These are phyloP conservation scores for Drosophila prosaltans DNA, from an alignment of 1,140 invertebrate genomes.

Conservation along the genomic window DNA sequence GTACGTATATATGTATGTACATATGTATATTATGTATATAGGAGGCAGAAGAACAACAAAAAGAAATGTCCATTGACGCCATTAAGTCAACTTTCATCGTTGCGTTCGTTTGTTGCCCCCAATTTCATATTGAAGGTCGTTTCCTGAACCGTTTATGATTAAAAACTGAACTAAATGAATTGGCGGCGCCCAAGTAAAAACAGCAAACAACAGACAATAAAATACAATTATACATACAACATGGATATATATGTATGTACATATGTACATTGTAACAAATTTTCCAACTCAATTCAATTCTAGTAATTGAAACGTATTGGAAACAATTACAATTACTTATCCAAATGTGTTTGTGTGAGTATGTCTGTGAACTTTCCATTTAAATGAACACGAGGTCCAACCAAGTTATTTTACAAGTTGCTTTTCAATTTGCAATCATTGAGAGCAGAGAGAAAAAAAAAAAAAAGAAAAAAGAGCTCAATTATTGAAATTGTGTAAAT, in stretches of 20 bases:
- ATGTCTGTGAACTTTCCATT: slow-evolving; percentile 3
- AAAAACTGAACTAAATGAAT: slow-evolving; percentile 31
- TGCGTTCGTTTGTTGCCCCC: slow-evolving; percentile 38
- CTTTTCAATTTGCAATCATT: slow-evolving; percentile 38
- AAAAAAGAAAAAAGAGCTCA: slow-evolving; percentile 28
- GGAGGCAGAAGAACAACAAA: not conserved
- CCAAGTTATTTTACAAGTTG: slow-evolving; percentile 22
- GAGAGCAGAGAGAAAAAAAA: slow-evolving; percentile 2
- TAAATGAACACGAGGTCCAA: slow-evolving; percentile 43
- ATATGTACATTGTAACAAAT: slow-evolving; percentile 39
- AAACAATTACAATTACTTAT: slow-evolving; percentile 46
- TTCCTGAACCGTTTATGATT: slow-evolving; percentile 46
- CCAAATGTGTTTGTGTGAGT: not conserved
- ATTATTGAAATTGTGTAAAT: slow-evolving; percentile 49
- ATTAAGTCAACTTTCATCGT: slow-evolving; percentile 11
- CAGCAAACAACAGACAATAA: slow-evolving; percentile 1
- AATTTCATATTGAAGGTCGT: slow-evolving; percentile 44
- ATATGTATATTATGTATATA: slow-evolving; percentile 4
- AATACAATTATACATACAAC: too few species aligned
- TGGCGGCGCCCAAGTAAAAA: not conserved
- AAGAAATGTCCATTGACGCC: slow-evolving; percentile 25
- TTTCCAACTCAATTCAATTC: slow-evolving; percentile 54
- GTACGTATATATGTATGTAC: not conserved
- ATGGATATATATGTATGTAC: not conserved
- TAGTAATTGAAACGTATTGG: slow-evolving; percentile 58